Conservation (phyloP, 2,888 invertebrate species). For the Drosophila mimetica region DNA sequence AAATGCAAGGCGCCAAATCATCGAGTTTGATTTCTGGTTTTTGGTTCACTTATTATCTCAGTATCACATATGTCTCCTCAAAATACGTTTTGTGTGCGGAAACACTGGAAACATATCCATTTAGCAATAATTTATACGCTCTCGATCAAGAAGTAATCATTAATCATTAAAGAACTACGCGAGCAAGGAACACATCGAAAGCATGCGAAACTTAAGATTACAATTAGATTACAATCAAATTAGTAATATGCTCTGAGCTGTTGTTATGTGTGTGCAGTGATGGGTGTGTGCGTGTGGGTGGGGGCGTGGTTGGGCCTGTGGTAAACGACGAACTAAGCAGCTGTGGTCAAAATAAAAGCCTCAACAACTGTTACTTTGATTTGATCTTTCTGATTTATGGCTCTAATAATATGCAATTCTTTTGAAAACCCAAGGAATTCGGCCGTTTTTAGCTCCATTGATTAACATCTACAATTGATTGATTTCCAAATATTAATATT, state of each 20-base stretch:
- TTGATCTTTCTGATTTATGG: background rate
- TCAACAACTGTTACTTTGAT: background rate
- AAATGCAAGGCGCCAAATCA: slow-evolving; percentile 50
- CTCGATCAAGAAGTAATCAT: slow-evolving; percentile 23
- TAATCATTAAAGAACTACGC: slow-evolving; percentile 1
- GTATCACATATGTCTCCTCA: slow-evolving; percentile 81
- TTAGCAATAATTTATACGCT: slow-evolving; percentile 67
- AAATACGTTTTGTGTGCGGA: slow-evolving; percentile 47
- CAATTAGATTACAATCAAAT: slow-evolving; percentile 11
- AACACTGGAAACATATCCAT: slow-evolving; percentile 67
- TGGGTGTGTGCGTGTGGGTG: slow-evolving; percentile 30
- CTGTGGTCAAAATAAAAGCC: slow-evolving; percentile 16
- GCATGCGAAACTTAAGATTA: slow-evolving; percentile 31
- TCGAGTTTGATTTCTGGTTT: slow-evolving; percentile 37
- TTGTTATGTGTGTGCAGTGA: slow-evolving; percentile 15
- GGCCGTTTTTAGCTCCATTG: too few species aligned
- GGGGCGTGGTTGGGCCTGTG: slow-evolving; percentile 12
- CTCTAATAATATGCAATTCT: background rate
- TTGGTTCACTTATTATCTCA: slow-evolving; percentile 82
- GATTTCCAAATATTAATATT: background rate
- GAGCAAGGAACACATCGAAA: slow-evolving; percentile 62
- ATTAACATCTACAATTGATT: background rate
- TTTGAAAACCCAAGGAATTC: background rate
- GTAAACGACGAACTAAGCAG: slow-evolving; percentile 58
- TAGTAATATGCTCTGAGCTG: slow-evolving; percentile 48